Evolutionary conservation across 2,797 vertebrate species (phyloP).

Genomic region (Delichon dasypus): DNA sequence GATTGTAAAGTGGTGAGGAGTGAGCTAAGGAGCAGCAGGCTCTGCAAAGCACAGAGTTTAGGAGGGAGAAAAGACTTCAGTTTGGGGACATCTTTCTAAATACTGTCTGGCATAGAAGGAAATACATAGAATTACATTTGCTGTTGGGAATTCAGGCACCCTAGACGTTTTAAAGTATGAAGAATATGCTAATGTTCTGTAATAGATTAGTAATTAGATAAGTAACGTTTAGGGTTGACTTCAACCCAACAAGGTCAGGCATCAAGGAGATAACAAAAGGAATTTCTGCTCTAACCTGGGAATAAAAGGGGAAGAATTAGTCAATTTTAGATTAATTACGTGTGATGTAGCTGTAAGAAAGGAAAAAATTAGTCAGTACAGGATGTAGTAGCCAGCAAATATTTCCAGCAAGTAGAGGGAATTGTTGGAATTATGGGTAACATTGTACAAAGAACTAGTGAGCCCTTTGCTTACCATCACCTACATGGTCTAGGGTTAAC

Average conservation of each 20-base stretch:
- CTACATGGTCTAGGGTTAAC: background rate
- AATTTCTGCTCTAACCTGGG: background rate
- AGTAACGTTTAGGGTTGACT: background rate
- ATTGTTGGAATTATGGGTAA: background rate
- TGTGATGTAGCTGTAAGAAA: background rate
- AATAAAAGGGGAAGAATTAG: background rate
- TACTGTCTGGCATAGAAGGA: background rate
- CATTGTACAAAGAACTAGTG: background rate
- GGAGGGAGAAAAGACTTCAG: background rate
- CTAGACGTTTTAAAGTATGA: background rate
- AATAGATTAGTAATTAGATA: background rate
- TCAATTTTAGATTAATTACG: background rate
- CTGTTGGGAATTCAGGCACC: background rate
- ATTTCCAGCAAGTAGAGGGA: background rate
- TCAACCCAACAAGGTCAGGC: background rate
- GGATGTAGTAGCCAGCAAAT: background rate
- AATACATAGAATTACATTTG: background rate
- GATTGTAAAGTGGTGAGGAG: background rate
- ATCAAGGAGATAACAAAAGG: background rate
- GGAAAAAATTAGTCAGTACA: background rate
- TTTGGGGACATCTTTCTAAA: background rate
- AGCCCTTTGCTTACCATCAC: background rate
- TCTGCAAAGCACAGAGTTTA: background rate
- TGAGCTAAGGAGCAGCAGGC: background rate
- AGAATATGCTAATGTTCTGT: background rate